Evolutionary conservation across 2,888 invertebrate species (phyloP).

Genomic region (Callyntrura sp.): DNA sequence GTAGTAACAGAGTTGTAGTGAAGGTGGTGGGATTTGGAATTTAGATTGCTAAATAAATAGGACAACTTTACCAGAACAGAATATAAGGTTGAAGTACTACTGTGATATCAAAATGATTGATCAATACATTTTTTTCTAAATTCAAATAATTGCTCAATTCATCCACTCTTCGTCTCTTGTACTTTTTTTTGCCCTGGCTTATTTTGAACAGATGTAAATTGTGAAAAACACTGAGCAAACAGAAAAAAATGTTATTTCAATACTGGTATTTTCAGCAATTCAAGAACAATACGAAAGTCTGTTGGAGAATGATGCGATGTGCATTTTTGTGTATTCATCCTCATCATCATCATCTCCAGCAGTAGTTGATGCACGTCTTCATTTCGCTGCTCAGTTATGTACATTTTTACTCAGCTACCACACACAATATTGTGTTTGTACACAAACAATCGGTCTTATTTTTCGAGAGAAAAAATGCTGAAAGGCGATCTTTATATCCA

Average conservation of each 20-base stretch:
- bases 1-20: too few relatives aligned
- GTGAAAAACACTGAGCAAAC: conserved; percentile 29
- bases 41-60: neutral
- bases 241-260: conserved; percentile 26
- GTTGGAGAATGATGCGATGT: neutral
- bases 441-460: conserved; percentile 44
- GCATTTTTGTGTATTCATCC: conserved; percentile 35
- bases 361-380: neutral
- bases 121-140: conserved; percentile 15
- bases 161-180: neutral
- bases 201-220: conserved; percentile 47
- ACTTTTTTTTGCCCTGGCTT: neutral
- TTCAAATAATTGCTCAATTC: conserved; percentile 43
- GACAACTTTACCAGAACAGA: conserved; percentile 16
- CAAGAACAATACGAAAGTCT: conserved; percentile 39
- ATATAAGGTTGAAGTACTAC: neutral
- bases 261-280: conserved; percentile 8
- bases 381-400: neutral
- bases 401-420: neutral
- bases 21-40: neutral
- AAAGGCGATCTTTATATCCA: conserved; percentile 72
- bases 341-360: conserved; percentile 3
- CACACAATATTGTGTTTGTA: conserved; percentile 27
- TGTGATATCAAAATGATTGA: conserved; percentile 44
- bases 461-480: conserved; percentile 60